Evolutionary conservation across 2,113 vertebrate species (phyloP).

Genomic region (Calypte anna): DNA sequence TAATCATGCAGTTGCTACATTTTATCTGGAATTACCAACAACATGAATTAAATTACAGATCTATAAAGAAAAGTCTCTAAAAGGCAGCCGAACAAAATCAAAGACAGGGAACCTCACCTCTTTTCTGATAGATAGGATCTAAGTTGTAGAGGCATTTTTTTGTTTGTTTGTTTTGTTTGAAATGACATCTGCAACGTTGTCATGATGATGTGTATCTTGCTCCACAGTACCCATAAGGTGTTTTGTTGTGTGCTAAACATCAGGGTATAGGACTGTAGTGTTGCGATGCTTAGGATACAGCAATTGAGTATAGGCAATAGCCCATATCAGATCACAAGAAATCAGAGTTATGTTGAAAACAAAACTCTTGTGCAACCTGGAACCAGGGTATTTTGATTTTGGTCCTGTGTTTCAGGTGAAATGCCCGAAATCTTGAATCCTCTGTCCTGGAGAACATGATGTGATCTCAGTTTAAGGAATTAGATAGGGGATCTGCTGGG

Average conservation of each 20-base stretch:
- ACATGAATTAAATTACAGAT: no score
- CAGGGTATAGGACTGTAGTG: neutral
- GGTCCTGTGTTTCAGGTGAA: neutral
- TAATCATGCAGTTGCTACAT: neutral
- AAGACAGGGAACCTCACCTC: neutral
- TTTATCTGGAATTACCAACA: neutral
- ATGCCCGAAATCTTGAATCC: neutral
- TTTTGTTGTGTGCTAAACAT: neutral
- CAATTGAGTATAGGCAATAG: neutral
- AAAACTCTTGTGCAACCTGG: neutral
- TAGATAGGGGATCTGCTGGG: accelerated
- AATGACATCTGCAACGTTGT: neutral
- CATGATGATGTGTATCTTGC: neutral
- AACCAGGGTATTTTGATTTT: neutral
- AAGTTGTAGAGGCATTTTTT: neutral
- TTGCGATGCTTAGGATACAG: accelerated
- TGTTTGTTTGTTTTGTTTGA: neutral
- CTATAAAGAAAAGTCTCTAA: neutral
- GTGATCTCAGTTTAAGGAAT: neutral
- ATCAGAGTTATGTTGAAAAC: neutral
- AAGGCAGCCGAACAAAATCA: neutral
- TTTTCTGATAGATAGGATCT: neutral
- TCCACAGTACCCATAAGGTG: neutral
- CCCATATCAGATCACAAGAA: neutral
- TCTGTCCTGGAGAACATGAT: neutral